Evolutionary conservation across 37 sponge, comb jelly and placozoan species (phyloP).

Genomic region (Agelas oroides): DNA sequence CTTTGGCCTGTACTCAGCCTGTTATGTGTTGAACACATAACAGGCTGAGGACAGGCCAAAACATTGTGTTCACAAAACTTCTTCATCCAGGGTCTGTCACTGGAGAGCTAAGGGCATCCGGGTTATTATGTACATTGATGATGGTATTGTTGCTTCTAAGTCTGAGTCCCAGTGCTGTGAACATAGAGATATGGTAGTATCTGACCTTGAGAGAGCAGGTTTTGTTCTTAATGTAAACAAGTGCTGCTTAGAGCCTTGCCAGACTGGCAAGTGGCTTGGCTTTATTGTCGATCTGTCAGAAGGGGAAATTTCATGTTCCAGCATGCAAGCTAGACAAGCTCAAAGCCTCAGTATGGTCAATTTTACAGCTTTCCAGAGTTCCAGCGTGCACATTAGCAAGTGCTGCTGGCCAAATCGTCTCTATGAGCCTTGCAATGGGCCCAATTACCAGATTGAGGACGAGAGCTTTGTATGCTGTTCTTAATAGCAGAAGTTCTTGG

Average conservation of each 20-base stretch:
- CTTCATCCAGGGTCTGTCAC: background rate
- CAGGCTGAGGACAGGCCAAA: too few relatives aligned
- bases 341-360: background rate
- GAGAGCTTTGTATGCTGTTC: background rate
- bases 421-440: conserved; percentile 2
- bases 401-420: background rate
- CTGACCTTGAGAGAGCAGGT: conserved; percentile 11
- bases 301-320: background rate
- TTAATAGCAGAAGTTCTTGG: background rate
- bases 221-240: conserved; percentile 2
- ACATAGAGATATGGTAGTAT: background rate
- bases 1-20: conserved; percentile 25
- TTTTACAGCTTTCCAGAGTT: background rate
- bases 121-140: conserved; percentile 21
- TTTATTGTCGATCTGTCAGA: background rate
- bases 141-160: conserved; percentile 8
- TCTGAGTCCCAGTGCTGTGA: background rate
- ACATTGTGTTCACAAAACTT: conserved; percentile 23
- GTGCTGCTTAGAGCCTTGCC: background rate
- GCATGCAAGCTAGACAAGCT: background rate
- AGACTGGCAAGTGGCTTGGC: background rate
- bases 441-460: background rate
- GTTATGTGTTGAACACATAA: too few relatives aligned
- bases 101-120: conserved; percentile 1
- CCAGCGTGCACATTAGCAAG: background rate